phyloP scores from a whole-genome alignment of 2,888 invertebrate genomes.

The Drosophila infuscata region DNA sequence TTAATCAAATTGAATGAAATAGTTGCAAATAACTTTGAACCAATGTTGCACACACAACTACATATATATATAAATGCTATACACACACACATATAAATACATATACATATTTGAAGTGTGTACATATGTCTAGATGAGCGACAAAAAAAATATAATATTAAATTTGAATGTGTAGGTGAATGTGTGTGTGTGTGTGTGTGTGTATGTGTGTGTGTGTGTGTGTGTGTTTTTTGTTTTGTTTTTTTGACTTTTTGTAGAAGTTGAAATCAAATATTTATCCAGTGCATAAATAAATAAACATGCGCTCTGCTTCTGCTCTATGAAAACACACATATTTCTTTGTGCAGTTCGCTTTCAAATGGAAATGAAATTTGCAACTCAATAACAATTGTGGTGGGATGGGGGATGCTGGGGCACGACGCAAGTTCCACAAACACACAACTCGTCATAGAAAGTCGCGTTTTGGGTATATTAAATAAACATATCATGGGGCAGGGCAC shows the following conservation, averaged over 20 bases:
- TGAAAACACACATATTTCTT: constrained; percentile 16
- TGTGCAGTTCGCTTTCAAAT: constrained; percentile 33
- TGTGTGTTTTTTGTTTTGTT: neutral
- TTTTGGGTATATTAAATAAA: constrained; percentile 55
- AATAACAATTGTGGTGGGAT: constrained; percentile 38
- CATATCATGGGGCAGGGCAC: constrained; percentile 36
- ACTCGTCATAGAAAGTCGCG: constrained; percentile 50
- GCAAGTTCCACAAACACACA: constrained; percentile 36
- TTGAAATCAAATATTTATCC: constrained; percentile 68
- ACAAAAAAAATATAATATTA: constrained; percentile 57
- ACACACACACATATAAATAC: neutral
- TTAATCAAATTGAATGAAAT: constrained; percentile 69
- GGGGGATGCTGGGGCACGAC: neutral
- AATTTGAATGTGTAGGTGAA: constrained; percentile 39
- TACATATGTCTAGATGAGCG: neutral
- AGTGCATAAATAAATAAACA: constrained; percentile 67
- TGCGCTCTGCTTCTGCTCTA: constrained; percentile 47
- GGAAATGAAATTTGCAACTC: constrained; percentile 65
- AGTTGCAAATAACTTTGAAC: constrained; percentile 58
- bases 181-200: constrained; percentile 14
- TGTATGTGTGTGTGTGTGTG: constrained; percentile 2
- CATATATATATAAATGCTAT: constrained; percentile 2
- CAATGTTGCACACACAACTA: constrained; percentile 49
- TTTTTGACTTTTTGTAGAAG: constrained; percentile 45
- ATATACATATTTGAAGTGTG: neutral